Conservation (phyloP, 2,113 vertebrate species). For the western clawed frog (Xenopus tropicalis) region DNA sequence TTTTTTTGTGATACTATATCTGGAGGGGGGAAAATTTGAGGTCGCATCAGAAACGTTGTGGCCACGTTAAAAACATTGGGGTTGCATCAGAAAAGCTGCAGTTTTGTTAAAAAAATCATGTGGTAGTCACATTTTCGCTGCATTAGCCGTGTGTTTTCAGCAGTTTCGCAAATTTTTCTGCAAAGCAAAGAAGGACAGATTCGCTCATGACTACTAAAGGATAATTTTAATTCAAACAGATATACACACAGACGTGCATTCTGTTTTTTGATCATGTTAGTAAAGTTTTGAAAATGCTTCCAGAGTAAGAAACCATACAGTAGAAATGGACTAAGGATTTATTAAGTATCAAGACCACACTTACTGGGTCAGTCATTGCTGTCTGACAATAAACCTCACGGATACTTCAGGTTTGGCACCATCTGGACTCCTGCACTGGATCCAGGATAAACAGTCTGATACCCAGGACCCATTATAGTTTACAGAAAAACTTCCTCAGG, state of each 20-base stretch:
- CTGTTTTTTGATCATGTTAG: conserved; percentile 11
- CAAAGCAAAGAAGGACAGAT: no score
- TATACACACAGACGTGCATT: conserved; percentile 10
- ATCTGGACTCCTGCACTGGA: not conserved
- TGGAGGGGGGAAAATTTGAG: no score
- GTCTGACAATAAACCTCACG: conserved; percentile 22
- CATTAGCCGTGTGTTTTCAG: no score
- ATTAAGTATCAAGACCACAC: conserved; percentile 46
- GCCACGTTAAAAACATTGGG: no score
- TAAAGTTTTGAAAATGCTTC: not conserved
- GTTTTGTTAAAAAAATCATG: no score
- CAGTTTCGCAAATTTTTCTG: no score
- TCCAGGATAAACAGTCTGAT: conserved; percentile 20
- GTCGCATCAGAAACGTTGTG: no score
- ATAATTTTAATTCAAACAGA: not conserved
- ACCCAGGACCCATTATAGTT: conserved; percentile 30
- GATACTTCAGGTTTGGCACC: conserved; percentile 32
- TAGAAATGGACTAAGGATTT: conserved; percentile 42
- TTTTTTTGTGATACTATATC: no score
- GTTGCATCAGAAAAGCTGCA: no score
- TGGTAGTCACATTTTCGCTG: no score
- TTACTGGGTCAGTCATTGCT: not conserved
- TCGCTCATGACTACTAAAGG: no score
- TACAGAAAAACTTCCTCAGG: conserved; percentile 47
- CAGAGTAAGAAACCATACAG: conserved; percentile 37